These are phyloP conservation scores for Camponotus floridanus DNA, from an alignment of 1,140 invertebrate genomes.

Conservation along the genomic window DNA sequence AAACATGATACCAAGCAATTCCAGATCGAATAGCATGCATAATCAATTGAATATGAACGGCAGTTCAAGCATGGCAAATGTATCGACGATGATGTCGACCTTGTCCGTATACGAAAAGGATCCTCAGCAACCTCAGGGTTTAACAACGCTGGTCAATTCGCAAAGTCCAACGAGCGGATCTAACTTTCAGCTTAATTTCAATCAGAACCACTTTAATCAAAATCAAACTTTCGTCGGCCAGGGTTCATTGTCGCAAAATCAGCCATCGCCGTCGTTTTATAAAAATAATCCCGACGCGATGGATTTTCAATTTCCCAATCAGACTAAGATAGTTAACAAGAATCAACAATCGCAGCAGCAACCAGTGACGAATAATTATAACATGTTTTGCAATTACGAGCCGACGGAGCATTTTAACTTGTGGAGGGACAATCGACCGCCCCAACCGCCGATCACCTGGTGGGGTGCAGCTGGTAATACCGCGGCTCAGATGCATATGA, in stretches of 20 bases:
- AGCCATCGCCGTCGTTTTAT: constrained; percentile 73
- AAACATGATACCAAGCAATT: constrained; percentile 63
- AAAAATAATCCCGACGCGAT: constrained; percentile 69
- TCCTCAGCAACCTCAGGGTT: constrained; percentile 70
- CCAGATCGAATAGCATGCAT: constrained; percentile 61
- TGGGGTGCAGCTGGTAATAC: constrained; percentile 71
- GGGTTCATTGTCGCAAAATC: constrained; percentile 67
- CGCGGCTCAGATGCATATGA: constrained; percentile 62
- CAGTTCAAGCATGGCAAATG: constrained; percentile 51
- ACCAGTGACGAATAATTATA: constrained; percentile 68
- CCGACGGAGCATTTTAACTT: constrained; percentile 76
- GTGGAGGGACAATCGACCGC: constrained; percentile 79
- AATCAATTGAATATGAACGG: constrained; percentile 64
- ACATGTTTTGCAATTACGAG: constrained; percentile 78
- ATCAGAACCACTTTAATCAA: constrained; percentile 70
- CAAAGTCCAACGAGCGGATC: constrained; percentile 63
- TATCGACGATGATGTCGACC: constrained; percentile 51
- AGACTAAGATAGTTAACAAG: constrained; percentile 59
- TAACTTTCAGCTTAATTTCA: constrained; percentile 72
- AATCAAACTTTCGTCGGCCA: constrained; percentile 70
- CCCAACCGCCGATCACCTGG: constrained; percentile 78
- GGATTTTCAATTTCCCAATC: constrained; percentile 73
- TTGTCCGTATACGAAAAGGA: constrained; percentile 75
- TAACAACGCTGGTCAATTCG: constrained; percentile 54
- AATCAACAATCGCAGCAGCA: constrained; percentile 51